Evolutionary conservation across 2,113 vertebrate species (phyloP).

Genomic region (Isurus oxyrinchus): DNA sequence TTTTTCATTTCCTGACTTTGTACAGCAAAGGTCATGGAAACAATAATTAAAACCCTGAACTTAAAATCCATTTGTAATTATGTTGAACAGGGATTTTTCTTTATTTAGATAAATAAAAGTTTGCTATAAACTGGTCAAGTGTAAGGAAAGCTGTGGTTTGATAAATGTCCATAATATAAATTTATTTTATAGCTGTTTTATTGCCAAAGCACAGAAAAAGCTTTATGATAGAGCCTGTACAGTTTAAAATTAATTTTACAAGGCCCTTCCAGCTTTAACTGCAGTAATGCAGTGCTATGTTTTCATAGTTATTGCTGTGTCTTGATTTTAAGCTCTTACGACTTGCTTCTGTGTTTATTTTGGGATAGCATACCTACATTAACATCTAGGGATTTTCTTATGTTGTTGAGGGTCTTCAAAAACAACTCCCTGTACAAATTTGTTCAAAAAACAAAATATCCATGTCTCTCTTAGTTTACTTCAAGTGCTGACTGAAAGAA

Average conservation of each 20-base stretch:
- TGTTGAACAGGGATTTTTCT: neutral
- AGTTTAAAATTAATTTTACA: neutral
- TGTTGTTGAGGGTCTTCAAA: neutral
- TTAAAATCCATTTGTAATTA: conserved; percentile 25
- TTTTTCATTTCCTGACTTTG: conserved; percentile 36
- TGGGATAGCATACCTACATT: neutral
- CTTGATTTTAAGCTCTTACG: neutral
- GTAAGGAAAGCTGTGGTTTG: neutral
- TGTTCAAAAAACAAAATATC: neutral
- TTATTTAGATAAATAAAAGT: neutral
- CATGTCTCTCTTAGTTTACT: neutral
- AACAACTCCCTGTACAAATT: neutral
- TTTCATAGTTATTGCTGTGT: neutral
- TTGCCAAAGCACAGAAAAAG: neutral
- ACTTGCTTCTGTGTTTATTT: neutral
- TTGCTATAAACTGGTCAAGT: neutral
- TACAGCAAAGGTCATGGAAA: neutral
- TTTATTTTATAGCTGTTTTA: neutral
- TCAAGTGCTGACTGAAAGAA: neutral
- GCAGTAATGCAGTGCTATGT: neutral
- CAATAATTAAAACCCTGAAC: conserved; percentile 26
- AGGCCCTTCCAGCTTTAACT: neutral
- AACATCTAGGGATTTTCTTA: neutral
- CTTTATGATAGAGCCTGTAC: neutral
- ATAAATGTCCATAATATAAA: neutral